phyloP scores from a whole-genome alignment of 2,797 vertebrate genomes.

The Dipus sagitta region DNA sequence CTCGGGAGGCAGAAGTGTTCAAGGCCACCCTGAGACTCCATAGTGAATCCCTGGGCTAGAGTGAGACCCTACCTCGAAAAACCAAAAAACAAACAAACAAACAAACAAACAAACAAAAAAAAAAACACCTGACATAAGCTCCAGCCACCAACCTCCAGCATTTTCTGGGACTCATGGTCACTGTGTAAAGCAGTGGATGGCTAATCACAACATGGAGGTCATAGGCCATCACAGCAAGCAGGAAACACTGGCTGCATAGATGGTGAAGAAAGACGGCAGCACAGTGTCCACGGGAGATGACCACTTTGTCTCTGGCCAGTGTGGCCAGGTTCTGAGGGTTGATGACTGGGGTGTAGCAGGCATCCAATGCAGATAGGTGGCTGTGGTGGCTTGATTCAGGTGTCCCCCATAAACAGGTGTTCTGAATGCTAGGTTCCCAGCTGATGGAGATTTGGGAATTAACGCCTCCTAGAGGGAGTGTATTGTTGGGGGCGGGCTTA shows the following conservation, averaged over 20 bases:
- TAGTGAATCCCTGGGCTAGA: too few species aligned
- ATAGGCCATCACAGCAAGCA: slow-evolving; percentile 81
- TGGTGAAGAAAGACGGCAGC: slow-evolving; percentile 78
- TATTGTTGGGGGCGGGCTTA: too few species aligned
- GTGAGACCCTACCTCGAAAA: too few species aligned
- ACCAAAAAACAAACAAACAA: too few species aligned
- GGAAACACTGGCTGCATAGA: slow-evolving; percentile 73
- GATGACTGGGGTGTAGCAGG: slow-evolving; percentile 70
- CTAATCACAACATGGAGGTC: slow-evolving; percentile 73
- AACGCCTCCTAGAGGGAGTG: too few species aligned
- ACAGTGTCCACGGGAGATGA: slow-evolving; percentile 62
- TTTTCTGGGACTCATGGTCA: slow-evolving; percentile 58
- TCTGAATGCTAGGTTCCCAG: too few species aligned
- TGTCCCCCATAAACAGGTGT: too few species aligned
- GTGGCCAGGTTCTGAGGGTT: slow-evolving; percentile 76
- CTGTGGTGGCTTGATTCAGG: too few species aligned
- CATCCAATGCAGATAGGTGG: slow-evolving; percentile 73
- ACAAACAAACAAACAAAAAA: too few species aligned
- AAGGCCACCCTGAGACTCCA: too few species aligned
- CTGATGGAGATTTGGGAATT: too few species aligned
- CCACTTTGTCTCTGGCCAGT: neutral
- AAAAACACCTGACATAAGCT: slow-evolving; percentile 66
- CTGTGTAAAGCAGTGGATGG: slow-evolving; percentile 64
- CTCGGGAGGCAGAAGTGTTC: too few species aligned
- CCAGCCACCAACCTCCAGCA: slow-evolving; percentile 66